Base-by-base conservation (phyloP, 2,888 invertebrate genomes). In the Nephrotoma guestfalica region DNA sequence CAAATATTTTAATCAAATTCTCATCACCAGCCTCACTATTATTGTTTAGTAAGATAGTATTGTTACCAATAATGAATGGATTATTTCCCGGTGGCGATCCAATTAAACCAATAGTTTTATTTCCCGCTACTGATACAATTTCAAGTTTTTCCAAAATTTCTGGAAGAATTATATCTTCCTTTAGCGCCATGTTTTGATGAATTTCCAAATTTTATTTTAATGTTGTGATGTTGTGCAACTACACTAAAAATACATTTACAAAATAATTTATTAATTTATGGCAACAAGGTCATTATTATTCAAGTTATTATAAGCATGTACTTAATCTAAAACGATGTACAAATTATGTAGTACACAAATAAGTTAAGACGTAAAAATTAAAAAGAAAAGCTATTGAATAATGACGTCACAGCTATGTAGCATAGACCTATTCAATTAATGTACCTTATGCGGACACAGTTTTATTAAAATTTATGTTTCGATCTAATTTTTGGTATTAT, bases 71-170 rank as follows among this genome's bases (percentile, higher is more conserved):
- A 71, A 71, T 30, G 30, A 71, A 71, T 41, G 30, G 47, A 45
- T 86, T 40, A 57, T 85, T 42, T 51, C 85, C 41, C 13, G 40
- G 41, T 86, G 15, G 41, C 43, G 43, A 45, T 13, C 18, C 13
- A 6, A n/a, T 41, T 41, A 18, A 85, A 11, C 30, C 30, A 9
- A 30, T 18, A 30, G 7, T 3, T 9, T 85, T 43, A 85, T 43
- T 85, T 13, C 43, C 42, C 11, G 0, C 6, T 71, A 9, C 30
- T 71, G 93, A 92, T 88, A 93, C 93, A 89, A 94, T 94, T 91
- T 93, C 93, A 88, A 94, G 90, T 89, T 92, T 93, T 88, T 92
- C 92, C 91, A 94, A 91, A 89, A 93, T 92, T 87, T 92, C 92
- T 88, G 93, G 92, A 88, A 94, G 89, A 41, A 57, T 86, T 57